A percentile compares a stretch with the other conserved stretches of the same genome.
These are phyloP conservation scores for Hydrozoanthus gracilis DNA, from an alignment of 92 coral and sea anemone species.

Conservation along the genomic window DNA sequence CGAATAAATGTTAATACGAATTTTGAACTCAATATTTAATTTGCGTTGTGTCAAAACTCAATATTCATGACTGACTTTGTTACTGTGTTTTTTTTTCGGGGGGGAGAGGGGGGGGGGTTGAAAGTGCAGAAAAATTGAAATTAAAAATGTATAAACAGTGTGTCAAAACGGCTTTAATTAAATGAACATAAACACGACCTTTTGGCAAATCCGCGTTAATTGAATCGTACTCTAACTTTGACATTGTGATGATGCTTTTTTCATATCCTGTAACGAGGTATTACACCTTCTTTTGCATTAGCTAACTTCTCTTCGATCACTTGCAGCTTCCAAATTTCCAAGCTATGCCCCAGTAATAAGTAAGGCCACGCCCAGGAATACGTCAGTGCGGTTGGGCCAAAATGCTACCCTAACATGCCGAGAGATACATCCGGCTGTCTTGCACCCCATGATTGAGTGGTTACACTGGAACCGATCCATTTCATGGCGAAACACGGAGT, in stretches of 20 bases:
- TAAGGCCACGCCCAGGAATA: conserved; percentile 59
- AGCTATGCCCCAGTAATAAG: not conserved
- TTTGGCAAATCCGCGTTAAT: too few relatives aligned
- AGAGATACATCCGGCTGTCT: conserved; percentile 61
- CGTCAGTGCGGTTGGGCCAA: conserved; percentile 69
- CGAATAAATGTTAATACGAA: too few relatives aligned
- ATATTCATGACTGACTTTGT: too few relatives aligned
- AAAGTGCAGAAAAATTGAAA: too few relatives aligned
- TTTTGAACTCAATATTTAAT: too few relatives aligned
- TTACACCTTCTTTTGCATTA: not conserved
- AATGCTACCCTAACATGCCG: conserved; percentile 76
- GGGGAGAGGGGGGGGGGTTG: too few relatives aligned
- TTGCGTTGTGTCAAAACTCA: too few relatives aligned
- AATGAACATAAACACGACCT: too few relatives aligned
- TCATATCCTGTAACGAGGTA: not conserved
- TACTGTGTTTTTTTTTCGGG: too few relatives aligned
- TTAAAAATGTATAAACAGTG: too few relatives aligned
- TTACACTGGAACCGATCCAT: conserved; percentile 76
- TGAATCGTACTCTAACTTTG: too few relatives aligned
- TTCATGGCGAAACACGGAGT: conserved; percentile 19
- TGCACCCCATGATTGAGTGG: conserved; percentile 89
- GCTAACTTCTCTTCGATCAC: not conserved
- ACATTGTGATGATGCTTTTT: not conserved
- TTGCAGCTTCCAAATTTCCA: not conserved
- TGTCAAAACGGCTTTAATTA: too few relatives aligned